phyloP scores from a whole-genome alignment of 2,113 vertebrate genomes.

The Ciconia stormi region DNA sequence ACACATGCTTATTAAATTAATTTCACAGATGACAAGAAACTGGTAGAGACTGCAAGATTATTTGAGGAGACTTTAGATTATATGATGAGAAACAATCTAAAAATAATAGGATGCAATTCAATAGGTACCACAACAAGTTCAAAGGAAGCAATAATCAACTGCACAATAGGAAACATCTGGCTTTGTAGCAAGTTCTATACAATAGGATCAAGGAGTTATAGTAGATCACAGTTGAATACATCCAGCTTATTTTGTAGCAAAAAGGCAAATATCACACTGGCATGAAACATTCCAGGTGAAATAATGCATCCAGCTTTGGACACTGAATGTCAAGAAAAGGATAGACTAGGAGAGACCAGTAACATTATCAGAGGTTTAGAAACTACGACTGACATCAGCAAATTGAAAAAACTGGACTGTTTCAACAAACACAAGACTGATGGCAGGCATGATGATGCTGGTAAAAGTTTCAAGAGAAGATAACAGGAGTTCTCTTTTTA shows the following conservation, averaged over 20 bases:
- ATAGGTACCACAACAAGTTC: neutral
- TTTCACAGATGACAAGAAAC: neutral
- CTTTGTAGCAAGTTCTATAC: neutral
- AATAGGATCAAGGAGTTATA: neutral
- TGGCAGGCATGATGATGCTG: neutral
- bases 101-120: neutral
- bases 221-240: neutral
- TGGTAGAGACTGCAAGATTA: neutral
- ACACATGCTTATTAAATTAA: neutral
- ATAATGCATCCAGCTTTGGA: neutral
- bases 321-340: neutral
- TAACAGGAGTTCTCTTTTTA: neutral
- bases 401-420: neutral
- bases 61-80: neutral
- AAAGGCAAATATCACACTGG: neutral
- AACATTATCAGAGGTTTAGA: neutral
- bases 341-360: neutral
- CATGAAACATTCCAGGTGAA: neutral
- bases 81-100: neutral
- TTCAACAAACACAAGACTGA: neutral
- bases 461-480: neutral
- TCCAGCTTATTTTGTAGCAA: neutral
- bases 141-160: slow-evolving; percentile 14
- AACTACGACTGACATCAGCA: neutral
- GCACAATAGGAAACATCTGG: neutral